Evolutionary conservation across 30 jellyfish, hydroid and myxozoan species (phyloP).

Genomic region (Sanderia malayensis): DNA sequence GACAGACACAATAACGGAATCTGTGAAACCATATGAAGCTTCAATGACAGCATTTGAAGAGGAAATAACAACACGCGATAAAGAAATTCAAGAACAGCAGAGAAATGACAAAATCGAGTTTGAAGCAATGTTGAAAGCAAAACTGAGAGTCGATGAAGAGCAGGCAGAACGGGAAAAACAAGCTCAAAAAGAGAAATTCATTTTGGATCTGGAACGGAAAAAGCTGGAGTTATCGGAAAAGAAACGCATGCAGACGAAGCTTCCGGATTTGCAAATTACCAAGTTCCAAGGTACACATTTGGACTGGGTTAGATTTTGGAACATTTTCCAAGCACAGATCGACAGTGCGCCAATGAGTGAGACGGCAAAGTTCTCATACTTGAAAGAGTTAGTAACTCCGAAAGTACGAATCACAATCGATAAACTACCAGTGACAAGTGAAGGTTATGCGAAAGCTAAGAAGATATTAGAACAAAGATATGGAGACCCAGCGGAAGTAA

Average conservation of each 20-base stretch:
- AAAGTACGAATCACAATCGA: slow-evolving; percentile 1
- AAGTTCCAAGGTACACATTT: slow-evolving; percentile 1
- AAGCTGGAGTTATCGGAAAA: slow-evolving; percentile 13
- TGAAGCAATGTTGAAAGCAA: neutral
- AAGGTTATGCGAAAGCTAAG: slow-evolving; percentile 44
- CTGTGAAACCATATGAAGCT: neutral
- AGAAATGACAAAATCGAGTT: neutral
- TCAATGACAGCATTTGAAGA: neutral
- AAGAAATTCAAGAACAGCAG: too few species aligned
- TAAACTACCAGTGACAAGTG: slow-evolving; percentile 8
- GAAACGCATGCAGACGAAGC: neutral
- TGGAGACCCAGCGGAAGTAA: slow-evolving; percentile 35
- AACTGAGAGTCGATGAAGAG: neutral
- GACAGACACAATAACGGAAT: neutral
- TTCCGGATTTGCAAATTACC: slow-evolving; percentile 7
- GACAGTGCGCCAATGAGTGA: neutral
- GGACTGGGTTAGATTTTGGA: slow-evolving; percentile 1
- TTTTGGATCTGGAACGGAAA: neutral
- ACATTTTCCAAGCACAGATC: neutral
- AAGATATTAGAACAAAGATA: slow-evolving; percentile 8
- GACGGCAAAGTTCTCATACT: neutral
- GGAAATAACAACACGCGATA: neutral
- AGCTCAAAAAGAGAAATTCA: neutral
- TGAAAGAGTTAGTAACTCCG: neutral
- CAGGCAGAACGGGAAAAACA: neutral